Conservation (phyloP, 2,113 vertebrate species). For the Marmota flaviventris region DNA sequence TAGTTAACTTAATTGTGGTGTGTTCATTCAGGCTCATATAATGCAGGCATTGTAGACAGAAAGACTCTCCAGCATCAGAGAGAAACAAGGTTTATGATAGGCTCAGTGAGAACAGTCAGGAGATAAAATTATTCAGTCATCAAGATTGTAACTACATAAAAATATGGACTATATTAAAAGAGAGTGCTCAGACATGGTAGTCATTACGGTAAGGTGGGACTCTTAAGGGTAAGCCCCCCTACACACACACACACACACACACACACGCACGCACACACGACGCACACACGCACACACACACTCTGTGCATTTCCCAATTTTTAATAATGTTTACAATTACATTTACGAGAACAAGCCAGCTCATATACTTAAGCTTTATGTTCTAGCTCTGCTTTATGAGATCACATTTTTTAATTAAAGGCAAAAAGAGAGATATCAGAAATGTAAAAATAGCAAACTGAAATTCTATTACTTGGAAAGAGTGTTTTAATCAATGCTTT, state of each 20-base stretch:
- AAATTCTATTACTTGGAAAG: conserved; percentile 33
- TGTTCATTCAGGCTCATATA: neutral
- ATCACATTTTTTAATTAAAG: conserved; percentile 32
- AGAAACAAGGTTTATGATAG: neutral
- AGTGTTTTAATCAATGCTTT: conserved; percentile 14
- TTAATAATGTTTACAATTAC: conserved; percentile 14
- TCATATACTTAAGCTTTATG: neutral
- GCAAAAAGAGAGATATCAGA: conserved; percentile 36
- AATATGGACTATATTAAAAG: neutral
- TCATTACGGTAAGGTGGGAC: neutral
- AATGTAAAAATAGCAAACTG: neutral
- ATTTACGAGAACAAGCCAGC: neutral
- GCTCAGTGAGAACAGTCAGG: neutral
- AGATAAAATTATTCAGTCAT: neutral
- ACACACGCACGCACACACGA: neutral
- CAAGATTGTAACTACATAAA: conserved; percentile 8
- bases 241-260: neutral
- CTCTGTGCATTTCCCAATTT: neutral
- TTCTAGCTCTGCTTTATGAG: neutral
- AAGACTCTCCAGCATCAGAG: neutral
- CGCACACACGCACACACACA: neutral
- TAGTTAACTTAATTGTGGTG: neutral
- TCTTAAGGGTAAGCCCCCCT: neutral
- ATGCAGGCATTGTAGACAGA: neutral
- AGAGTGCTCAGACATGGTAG: neutral